These are phyloP conservation scores for Drosophila pruinosa DNA, from an alignment of 1,140 invertebrate species.

Conservation along the genomic window DNA sequence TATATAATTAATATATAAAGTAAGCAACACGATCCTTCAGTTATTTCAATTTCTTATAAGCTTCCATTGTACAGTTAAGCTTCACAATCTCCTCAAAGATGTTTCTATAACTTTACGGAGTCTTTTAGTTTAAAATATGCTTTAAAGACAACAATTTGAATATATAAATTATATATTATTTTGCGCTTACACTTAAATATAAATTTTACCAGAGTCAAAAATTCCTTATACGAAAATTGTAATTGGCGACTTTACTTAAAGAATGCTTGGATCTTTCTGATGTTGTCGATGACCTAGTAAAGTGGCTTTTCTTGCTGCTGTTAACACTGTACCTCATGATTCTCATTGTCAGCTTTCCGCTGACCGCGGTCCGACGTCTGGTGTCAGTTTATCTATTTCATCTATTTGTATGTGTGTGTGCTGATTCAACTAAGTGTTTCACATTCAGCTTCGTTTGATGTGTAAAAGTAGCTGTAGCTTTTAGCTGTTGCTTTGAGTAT, in stretches of 20 bases:
- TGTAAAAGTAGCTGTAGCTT: conserved; percentile 48
- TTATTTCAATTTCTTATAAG: too few species aligned
- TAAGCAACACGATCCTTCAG: too few species aligned
- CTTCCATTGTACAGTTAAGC: too few species aligned
- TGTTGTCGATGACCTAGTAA: conserved; percentile 1
- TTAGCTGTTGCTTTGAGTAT: conserved; percentile 44
- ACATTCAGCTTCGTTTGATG: conserved; percentile 73
- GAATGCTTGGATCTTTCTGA: not conserved
- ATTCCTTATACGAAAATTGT: not conserved
- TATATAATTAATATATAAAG: too few species aligned
- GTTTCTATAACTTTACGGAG: too few species aligned
- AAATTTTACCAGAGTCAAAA: too few species aligned
- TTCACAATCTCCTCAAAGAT: too few species aligned
- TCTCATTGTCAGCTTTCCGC: not conserved
- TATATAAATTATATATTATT: too few species aligned
- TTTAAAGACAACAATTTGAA: too few species aligned
- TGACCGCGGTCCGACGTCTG: not conserved
- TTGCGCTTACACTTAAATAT: too few species aligned
- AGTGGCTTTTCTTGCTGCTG: not conserved
- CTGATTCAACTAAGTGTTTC: conserved; percentile 63
- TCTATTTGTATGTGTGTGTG: conserved; percentile 7
- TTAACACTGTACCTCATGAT: not conserved
- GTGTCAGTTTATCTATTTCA: conserved; percentile 28
- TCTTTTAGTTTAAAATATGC: too few species aligned
- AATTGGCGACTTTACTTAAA: not conserved